phyloP scores from a whole-genome alignment of 2,888 invertebrate genomes.

The Uropetala carovei region DNA sequence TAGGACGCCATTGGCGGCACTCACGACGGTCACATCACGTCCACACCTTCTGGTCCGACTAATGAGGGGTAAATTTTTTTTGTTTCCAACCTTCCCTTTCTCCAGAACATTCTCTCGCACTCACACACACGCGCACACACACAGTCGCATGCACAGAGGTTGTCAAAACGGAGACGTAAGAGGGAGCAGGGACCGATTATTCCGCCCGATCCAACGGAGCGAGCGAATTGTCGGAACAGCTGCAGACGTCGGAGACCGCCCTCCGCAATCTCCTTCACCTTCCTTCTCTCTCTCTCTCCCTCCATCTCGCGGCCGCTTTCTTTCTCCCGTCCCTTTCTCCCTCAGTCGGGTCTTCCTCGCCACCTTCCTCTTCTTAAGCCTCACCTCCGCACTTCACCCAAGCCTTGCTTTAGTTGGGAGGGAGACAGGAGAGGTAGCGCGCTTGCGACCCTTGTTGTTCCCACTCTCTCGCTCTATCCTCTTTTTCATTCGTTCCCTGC shows the following conservation, averaged over 20 bases:
- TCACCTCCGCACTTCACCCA: no score
- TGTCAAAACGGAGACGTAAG: slow-evolving; percentile 6
- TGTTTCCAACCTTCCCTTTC: not conserved
- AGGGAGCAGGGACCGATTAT: not conserved
- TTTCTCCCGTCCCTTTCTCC: not conserved
- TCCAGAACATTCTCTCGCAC: not conserved
- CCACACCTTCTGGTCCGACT: no score
- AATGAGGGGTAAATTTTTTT: no score
- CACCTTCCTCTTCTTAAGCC: no score
- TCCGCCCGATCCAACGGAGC: not conserved
- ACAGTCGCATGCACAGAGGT: not conserved
- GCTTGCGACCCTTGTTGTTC: no score
- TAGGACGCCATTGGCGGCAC: no score
- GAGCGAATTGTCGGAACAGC: slow-evolving; percentile 4
- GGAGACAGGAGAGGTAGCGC: no score
- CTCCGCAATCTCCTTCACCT: no score
- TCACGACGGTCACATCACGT: no score
- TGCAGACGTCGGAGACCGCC: not conserved
- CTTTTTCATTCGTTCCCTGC: no score
- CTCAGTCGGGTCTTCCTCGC: not conserved
- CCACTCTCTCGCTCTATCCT: no score
- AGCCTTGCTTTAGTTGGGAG: no score
- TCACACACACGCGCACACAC: not conserved
- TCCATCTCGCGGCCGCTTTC: not conserved
- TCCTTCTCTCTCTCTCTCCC: not conserved